Evolutionary conservation across 1,140 invertebrate genomes (phyloP), one percentile per base, ranked within the genome.

Genomic region (Cephus cinctus): DNA sequence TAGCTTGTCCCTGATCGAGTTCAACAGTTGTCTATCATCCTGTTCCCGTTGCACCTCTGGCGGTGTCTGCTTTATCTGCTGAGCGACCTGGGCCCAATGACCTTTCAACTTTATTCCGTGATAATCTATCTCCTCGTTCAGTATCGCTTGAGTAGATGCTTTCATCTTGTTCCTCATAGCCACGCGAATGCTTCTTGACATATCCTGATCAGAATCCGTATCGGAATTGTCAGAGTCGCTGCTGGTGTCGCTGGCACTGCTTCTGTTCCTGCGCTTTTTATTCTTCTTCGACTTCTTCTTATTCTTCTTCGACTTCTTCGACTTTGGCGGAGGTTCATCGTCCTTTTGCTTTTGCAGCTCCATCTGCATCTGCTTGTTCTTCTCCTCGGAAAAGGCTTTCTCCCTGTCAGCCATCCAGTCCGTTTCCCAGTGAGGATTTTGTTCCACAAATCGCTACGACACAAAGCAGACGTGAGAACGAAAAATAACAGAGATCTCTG

Each of bases 361-460:
- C 4, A 72, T 16, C 11, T 75, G 72, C 35, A 75, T 73, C 36
- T 76, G 67, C 22, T 75, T 71, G 40, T 70, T 64, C 27, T 76
- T 72, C 4, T 75, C 75, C 19, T 77, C 71, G 1, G 75, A 83
- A 22, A 83, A 81, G 0, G 88, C 86, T 56, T 85, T 86, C 58
- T 90, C 87, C 3, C 90, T 78, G 65, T 90, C 88, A 1, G 82
- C 83, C 72, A 89, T 81, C 88, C 89, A 92, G 57, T 91, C 87
- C 0, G 83, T 85, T 68, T 93, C 90, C 85, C 88, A 92, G 56
- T 89, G 86, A 0, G 89, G 87, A 73, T 89, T 89, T 71, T 89
- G 84, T 34, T 87, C 84, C 4, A 88, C 81, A 56, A 88, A 91
- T 47, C 82, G 83, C 89, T 91, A 61, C 14, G n/a, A n/a, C n/a